Evolutionary conservation across 1,140 invertebrate species (phyloP).

Genomic region (Heliothis subflexa): DNA sequence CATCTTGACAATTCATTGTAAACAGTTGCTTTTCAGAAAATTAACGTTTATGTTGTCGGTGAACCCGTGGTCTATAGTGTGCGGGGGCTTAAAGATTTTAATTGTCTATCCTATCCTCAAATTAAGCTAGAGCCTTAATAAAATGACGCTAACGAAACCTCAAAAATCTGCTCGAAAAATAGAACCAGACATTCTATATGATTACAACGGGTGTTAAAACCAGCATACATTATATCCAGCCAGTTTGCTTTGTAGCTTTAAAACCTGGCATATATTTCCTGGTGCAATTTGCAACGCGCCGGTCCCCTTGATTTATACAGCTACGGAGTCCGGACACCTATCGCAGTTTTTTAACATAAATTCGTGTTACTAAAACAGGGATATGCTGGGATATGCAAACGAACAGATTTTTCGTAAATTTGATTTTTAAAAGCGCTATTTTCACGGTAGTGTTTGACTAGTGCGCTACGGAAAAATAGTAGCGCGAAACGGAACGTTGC

Average conservation of each 20-base stretch:
- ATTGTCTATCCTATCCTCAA: too few species aligned
- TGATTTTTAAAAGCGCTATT: constrained; percentile 34
- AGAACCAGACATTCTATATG: constrained; percentile 14
- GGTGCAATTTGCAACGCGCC: constrained; percentile 30
- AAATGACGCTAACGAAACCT: not conserved
- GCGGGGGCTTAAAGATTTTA: too few species aligned
- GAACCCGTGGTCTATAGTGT: too few species aligned
- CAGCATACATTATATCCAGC: constrained; percentile 24
- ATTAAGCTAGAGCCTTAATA: not conserved
- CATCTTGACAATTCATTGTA: too few species aligned
- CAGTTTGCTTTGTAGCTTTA: constrained; percentile 32
- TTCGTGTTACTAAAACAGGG: constrained; percentile 24
- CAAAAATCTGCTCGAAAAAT: not conserved
- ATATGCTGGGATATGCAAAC: constrained; percentile 14
- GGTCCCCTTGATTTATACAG: constrained; percentile 33
- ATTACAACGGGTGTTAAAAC: constrained; percentile 32
- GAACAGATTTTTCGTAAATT: constrained; percentile 33
- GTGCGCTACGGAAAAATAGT: not conserved
- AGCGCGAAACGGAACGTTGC: not conserved
- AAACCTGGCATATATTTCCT: constrained; percentile 35
- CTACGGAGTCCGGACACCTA: constrained; percentile 6
- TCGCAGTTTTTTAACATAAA: constrained; percentile 34
- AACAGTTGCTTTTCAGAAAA: too few species aligned
- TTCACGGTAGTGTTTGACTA: not conserved
- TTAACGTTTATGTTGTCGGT: too few species aligned